These are phyloP conservation scores for Amphilophus citrinellus DNA, from an alignment of 2,113 vertebrate species.

Conservation along the genomic window DNA sequence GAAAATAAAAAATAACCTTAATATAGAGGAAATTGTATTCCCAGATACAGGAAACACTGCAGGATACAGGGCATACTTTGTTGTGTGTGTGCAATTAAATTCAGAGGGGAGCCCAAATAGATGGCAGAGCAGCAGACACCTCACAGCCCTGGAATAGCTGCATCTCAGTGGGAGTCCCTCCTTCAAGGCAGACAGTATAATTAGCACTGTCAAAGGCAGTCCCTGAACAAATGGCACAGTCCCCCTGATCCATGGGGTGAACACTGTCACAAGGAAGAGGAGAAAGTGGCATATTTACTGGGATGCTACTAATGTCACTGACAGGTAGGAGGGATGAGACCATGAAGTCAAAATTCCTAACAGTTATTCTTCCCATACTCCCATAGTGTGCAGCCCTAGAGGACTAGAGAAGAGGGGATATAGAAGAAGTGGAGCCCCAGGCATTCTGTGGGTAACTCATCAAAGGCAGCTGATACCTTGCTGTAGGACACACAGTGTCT, in stretches of 20 bases:
- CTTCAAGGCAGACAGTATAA: slow-evolving; percentile 54
- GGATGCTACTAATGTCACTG: not conserved
- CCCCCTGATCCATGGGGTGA: slow-evolving; percentile 37
- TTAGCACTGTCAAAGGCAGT: slow-evolving; percentile 58
- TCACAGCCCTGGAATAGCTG: slow-evolving; percentile 40
- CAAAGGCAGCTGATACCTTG: slow-evolving; percentile 59
- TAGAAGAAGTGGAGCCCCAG: slow-evolving; percentile 58
- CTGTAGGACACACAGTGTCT: slow-evolving; percentile 46
- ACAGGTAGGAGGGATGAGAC: not conserved
- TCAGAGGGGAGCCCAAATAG: slow-evolving; percentile 4
- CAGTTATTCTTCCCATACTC: slow-evolving; percentile 3
- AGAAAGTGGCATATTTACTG: slow-evolving; percentile 14
- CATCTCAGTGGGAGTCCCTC: slow-evolving; percentile 61
- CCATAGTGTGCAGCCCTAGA: slow-evolving; percentile 20
- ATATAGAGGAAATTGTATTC: not conserved
- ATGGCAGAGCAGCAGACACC: slow-evolving; percentile 42
- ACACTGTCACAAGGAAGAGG: not conserved
- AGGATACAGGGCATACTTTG: not conserved
- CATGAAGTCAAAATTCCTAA: not conserved
- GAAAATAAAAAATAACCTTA: not conserved
- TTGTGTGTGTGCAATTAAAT: slow-evolving; percentile 6
- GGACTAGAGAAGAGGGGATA: slow-evolving; percentile 37
- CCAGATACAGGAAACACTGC: not conserved
- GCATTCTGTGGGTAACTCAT: slow-evolving; percentile 63
- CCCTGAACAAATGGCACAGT: slow-evolving; percentile 55